These are phyloP conservation scores for Smutsia gigantea DNA, from an alignment of 2,797 vertebrate species.

Conservation along the genomic window DNA sequence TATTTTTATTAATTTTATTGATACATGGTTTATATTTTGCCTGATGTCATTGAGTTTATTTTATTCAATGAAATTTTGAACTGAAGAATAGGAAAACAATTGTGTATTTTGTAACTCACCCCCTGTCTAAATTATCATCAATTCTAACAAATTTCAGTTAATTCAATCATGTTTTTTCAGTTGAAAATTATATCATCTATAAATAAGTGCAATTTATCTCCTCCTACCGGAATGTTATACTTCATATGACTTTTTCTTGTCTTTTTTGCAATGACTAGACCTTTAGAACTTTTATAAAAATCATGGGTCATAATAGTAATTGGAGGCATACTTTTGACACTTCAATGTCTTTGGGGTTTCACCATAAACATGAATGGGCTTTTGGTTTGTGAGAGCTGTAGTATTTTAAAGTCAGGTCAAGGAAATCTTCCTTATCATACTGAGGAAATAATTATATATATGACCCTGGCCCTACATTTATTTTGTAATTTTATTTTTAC, in stretches of 20 bases:
- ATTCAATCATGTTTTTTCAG: neutral
- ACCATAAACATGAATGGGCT: neutral
- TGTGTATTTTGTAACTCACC: neutral
- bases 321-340: neutral
- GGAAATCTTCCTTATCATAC: neutral
- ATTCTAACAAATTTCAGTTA: neutral
- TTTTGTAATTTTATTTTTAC: constrained; percentile 15
- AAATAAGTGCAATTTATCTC: neutral
- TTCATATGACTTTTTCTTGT: constrained; percentile 8
- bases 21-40: neutral
- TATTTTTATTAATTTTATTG: neutral
- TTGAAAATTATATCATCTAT: neutral
- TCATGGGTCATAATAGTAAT: neutral
- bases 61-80: constrained; percentile 35
- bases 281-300: constrained; percentile 28
- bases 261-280: neutral
- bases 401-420: neutral
- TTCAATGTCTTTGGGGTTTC: neutral
- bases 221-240: neutral
- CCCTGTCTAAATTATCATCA: neutral
- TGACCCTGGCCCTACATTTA: neutral
- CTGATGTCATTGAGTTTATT: neutral
- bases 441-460: neutral
- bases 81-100: neutral
- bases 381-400: neutral